Conservation (phyloP, 1,140 invertebrate species). For the Spodoptera litura region DNA sequence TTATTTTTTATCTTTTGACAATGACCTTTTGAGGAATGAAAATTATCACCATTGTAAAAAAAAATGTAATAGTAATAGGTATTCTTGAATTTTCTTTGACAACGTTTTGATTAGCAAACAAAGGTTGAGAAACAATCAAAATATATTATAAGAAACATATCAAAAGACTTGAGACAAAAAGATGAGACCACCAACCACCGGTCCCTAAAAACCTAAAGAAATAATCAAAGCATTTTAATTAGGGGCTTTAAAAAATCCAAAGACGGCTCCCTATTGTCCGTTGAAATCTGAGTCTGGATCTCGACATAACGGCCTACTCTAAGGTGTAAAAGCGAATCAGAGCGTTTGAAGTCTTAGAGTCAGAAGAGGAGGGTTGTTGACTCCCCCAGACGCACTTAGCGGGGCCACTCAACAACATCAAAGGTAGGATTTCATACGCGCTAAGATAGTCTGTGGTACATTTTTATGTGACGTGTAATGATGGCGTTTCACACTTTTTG, state of each 20-base stretch:
- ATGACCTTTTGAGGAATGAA: too few relatives aligned
- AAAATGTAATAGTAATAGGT: too few relatives aligned
- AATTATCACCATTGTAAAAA: too few relatives aligned
- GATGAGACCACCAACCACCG: not conserved
- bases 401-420: conserved; percentile 72
- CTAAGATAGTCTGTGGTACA: conserved; percentile 46
- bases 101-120: too few relatives aligned
- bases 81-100: too few relatives aligned
- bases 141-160: too few relatives aligned
- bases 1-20: too few relatives aligned
- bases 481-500: conserved; percentile 35
- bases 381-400: conserved; percentile 62
- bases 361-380: conserved; percentile 60
- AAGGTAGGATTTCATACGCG: conserved; percentile 54
- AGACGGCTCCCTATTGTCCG: conserved; percentile 43
- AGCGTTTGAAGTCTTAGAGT: conserved; percentile 63
- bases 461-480: conserved; percentile 40
- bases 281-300: conserved; percentile 44
- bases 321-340: conserved; percentile 76
- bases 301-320: conserved; percentile 58
- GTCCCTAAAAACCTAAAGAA: conserved; percentile 6
- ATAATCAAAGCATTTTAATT: conserved; percentile 55
- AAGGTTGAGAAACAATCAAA: too few relatives aligned
- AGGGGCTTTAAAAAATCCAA: conserved; percentile 47
- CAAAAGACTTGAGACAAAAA: too few relatives aligned